Evolutionary conservation across 2,888 invertebrate species (phyloP).

Genomic region (Drosophila macrothrix): DNA sequence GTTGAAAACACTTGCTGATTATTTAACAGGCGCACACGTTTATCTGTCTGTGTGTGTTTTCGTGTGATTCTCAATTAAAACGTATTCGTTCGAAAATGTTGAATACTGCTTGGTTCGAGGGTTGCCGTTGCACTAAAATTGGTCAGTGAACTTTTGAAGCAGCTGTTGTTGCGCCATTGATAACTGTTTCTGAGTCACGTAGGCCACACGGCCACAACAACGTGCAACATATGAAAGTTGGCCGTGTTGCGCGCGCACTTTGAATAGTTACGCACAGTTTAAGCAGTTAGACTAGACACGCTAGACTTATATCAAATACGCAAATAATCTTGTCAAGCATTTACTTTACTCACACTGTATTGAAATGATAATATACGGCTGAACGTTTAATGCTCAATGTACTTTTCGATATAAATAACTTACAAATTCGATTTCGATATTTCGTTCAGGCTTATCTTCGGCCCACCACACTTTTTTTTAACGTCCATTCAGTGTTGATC

Average conservation of each 20-base stretch:
- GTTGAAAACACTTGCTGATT: slow-evolving; percentile 36
- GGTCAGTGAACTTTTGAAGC: slow-evolving; percentile 70
- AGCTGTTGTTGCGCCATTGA: slow-evolving; percentile 77
- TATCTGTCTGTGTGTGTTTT: slow-evolving; percentile 4
- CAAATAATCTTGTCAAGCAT: neutral
- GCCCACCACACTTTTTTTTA: neutral
- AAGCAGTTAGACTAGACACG: neutral
- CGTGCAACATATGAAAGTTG: slow-evolving; percentile 67
- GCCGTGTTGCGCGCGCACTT: slow-evolving; percentile 45
- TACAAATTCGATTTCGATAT: neutral
- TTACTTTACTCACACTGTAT: slow-evolving; percentile 29
- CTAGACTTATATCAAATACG: neutral
- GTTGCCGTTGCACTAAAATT: slow-evolving; percentile 64
- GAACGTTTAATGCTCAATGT: neutral
- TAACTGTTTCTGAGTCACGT: slow-evolving; percentile 80
- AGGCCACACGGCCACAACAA: slow-evolving; percentile 62
- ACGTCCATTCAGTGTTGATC: neutral
- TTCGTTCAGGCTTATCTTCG: neutral
- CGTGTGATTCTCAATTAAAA: slow-evolving; percentile 12
- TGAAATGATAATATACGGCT: slow-evolving; percentile 9
- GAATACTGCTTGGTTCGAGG: slow-evolving; percentile 39
- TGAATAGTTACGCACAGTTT: neutral
- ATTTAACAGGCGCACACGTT: slow-evolving; percentile 45
- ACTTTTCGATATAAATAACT: slow-evolving; percentile 15
- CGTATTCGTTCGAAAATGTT: slow-evolving; percentile 37